Evolutionary conservation across 2,888 invertebrate genomes (phyloP), one percentile per base, ranked within the genome.

Genomic region (Choreutis nemorana): DNA sequence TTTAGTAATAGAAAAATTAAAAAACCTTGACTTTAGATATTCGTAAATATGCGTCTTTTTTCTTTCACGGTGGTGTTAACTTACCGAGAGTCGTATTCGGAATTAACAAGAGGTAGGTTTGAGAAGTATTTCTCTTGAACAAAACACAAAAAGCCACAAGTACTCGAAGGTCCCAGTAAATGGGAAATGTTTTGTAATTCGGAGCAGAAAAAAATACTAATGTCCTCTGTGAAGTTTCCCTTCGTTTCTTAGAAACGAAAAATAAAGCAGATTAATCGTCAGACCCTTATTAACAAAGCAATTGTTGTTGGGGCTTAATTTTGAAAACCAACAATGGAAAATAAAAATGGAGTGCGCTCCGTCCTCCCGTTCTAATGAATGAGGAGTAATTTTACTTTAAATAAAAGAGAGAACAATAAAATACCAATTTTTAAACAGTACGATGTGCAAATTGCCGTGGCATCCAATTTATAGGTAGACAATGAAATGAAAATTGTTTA

Each of bases 301-400:
- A 73, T 71, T 70, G 64, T 71, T 64, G 54, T 63, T 59, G 60
- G 48, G 50, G 66, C 67, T 72, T 70, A 71, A 73, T 72, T 72
- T 75, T 56, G 61, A 68, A 71, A 71, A 71, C 65, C 68, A 72
- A 71, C 73, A 73, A 72, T 72, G 70, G 63, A 62, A 68, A 64
- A 68, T 68, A 68, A 73, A 71, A 71, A 65, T 61, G 58, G 55
- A 65, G 51, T 60, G 56, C 58, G 60, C 63, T 49, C 55, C 67
- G 59, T 62, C 56, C 60, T 55, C 55, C 55, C 49, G 42, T 52
- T 59, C 64, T 71, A 71, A 73, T 75, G 70, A 75, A 73, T 71
- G 71, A 64, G 66, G 60, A 66, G 67, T 67, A 72, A 73, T 72
- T 71, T 70, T 61, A 68, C 64, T 65, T 65, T 66, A 71, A 71